Evolutionary conservation across 2,113 vertebrate species (phyloP).

Genomic region (Colius striatus): DNA sequence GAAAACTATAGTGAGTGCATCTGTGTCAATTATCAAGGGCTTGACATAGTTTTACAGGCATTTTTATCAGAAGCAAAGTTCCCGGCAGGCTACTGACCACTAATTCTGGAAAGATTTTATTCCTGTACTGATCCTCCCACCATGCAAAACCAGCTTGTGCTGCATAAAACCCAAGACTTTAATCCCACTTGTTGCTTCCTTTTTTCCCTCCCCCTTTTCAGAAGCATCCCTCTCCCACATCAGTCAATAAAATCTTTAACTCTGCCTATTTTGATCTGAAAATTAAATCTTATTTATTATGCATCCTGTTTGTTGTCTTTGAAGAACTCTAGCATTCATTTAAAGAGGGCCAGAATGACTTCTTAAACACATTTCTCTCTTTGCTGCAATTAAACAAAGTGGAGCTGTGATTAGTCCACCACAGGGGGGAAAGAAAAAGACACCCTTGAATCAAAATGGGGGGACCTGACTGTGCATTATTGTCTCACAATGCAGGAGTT

Average conservation of each 20-base stretch:
- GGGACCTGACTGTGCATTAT: conserved; percentile 99
- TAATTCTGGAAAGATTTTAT: conserved; percentile 81
- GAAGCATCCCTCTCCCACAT: conserved; percentile 81
- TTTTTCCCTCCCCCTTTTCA: conserved; percentile 68
- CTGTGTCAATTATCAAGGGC: conserved; percentile 84
- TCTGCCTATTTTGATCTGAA: conserved; percentile 83
- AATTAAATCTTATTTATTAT: conserved; percentile 90
- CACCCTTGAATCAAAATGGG: conserved; percentile 99
- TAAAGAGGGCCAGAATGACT: conserved; percentile 97
- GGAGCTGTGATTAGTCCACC: conserved; percentile 99
- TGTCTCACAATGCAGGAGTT: conserved; percentile 98
- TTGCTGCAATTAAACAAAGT: conserved; percentile 99
- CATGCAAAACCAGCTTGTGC: conserved; percentile 78
- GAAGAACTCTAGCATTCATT: conserved; percentile 91
- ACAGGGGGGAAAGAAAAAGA: conserved; percentile 97
- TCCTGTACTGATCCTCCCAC: conserved; percentile 80
- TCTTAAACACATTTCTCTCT: conserved; percentile 99
- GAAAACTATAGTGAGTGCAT: conserved; percentile 83
- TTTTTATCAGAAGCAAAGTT: conserved; percentile 80
- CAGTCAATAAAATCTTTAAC: conserved; percentile 83
- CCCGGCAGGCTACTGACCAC: conserved; percentile 73
- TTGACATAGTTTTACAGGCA: conserved; percentile 82
- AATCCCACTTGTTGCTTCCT: conserved; percentile 90
- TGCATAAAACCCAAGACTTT: conserved; percentile 80
- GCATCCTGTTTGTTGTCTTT: conserved; percentile 94